Conservation (phyloP, 2,888 invertebrate species). For the Allolobophora icterica region DNA sequence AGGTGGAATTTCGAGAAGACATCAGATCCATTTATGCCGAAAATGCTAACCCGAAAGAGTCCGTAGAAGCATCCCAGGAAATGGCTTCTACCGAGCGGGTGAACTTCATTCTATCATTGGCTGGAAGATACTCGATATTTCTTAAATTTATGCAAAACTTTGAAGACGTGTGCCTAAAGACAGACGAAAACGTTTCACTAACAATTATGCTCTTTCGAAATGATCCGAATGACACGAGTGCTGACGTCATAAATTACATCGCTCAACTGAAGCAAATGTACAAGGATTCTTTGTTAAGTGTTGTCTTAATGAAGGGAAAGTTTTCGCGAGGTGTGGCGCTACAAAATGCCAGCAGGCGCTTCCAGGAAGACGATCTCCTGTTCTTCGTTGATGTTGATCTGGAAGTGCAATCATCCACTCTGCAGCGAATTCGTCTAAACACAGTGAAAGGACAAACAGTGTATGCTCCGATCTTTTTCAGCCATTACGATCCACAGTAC, state of each 20-base stretch:
- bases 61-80: too few relatives aligned
- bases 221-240: conserved; percentile 56
- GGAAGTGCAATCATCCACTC: conserved; percentile 77
- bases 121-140: conserved; percentile 82
- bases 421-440: conserved; percentile 73
- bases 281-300: conserved; percentile 53
- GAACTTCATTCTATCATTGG: conserved; percentile 83
- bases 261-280: conserved; percentile 55
- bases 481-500: conserved; percentile 79
- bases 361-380: conserved; percentile 75
- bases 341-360: conserved; percentile 57
- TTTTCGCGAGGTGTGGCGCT: conserved; percentile 61
- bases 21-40: too few relatives aligned
- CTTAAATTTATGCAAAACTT: conserved; percentile 83
- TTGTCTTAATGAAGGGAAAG: conserved; percentile 54
- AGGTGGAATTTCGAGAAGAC: too few relatives aligned
- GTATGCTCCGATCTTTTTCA: conserved; percentile 95
- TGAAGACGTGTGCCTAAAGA: conserved; percentile 77
- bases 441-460: conserved; percentile 68
- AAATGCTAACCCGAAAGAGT: too few relatives aligned
- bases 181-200: conserved; percentile 73
- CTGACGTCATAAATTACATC: conserved; percentile 47
- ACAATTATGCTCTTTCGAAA: conserved; percentile 76
- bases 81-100: not conserved
- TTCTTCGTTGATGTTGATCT: conserved; percentile 97